These are phyloP conservation scores for Cremastinae sp. DNA, from an alignment of 2,888 invertebrate species.

Conservation along the genomic window DNA sequence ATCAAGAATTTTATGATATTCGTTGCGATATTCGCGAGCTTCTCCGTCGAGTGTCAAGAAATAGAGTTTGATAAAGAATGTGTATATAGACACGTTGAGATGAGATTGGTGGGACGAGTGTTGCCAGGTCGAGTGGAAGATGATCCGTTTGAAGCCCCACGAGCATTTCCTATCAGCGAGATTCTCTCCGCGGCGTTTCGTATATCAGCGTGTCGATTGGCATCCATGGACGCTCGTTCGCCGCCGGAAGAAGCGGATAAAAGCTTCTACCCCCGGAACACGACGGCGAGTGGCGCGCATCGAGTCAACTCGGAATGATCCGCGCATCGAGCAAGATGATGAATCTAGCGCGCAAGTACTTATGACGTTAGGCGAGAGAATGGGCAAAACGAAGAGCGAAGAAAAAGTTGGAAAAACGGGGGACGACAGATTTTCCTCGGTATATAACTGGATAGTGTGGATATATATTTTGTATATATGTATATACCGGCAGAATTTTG, in stretches of 20 bases:
- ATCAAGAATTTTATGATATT: too few species aligned
- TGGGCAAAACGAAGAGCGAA: conserved; percentile 24
- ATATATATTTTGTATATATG: too few species aligned
- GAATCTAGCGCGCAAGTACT: conserved; percentile 80
- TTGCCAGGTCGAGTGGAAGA: conserved; percentile 66
- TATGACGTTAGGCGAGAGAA: conserved; percentile 75
- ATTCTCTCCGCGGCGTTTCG: conserved; percentile 4
- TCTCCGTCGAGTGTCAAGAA: too few species aligned
- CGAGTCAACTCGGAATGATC: conserved; percentile 62
- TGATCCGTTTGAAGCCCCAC: conserved; percentile 60
- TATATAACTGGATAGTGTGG: too few species aligned
- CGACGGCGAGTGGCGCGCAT: neutral
- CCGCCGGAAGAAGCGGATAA: conserved; percentile 74
- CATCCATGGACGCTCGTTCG: conserved; percentile 37
- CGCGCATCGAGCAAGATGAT: conserved; percentile 74
- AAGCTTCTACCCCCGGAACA: conserved; percentile 47
- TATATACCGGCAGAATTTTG: conserved; percentile 37
- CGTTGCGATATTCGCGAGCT: too few species aligned
- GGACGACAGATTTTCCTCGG: conserved; percentile 38
- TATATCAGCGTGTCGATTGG: conserved; percentile 39
- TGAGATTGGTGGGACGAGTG: conserved; percentile 64
- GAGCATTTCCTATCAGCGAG: conserved; percentile 11
- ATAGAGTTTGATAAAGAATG: too few species aligned
- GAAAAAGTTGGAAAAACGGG: conserved; percentile 2
- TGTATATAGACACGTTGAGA: neutral